Evolutionary conservation across 2,888 invertebrate genomes (phyloP).

Genomic region (Limnephilus rhombicus): DNA sequence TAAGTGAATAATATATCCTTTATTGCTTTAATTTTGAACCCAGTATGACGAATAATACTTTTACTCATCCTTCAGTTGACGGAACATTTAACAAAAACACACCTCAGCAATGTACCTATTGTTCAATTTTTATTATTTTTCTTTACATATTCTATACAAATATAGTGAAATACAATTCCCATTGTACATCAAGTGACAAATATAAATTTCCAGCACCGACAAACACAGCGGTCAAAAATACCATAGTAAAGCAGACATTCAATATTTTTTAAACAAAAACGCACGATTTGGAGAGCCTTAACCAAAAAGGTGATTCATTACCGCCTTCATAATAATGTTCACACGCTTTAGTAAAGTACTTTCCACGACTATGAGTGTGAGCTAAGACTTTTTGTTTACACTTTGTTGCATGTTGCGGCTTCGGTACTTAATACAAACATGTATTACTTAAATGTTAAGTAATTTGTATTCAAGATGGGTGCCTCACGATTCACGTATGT

Average conservation of each 20-base stretch:
- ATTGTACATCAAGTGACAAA: constrained; percentile 24
- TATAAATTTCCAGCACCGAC: constrained; percentile 54
- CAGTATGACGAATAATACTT: too few species aligned
- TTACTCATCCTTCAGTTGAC: too few species aligned
- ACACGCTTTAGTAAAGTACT: background rate
- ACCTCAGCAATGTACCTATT: background rate
- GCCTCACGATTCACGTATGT: constrained; percentile 32
- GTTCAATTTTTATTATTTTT: background rate
- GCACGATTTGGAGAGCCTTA: background rate
- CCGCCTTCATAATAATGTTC: background rate
- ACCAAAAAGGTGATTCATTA: background rate
- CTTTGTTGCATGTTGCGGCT: background rate
- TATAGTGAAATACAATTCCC: background rate
- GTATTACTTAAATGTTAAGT: background rate
- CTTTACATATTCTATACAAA: background rate
- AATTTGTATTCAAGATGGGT: constrained; percentile 57
- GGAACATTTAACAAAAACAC: too few species aligned
- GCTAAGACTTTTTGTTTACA: background rate
- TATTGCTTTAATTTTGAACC: too few species aligned
- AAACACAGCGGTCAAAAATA: constrained; percentile 50
- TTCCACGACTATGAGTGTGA: background rate
- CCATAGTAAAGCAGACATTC: constrained; percentile 25
- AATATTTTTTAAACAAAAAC: background rate
- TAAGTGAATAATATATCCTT: too few species aligned
- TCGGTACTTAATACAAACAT: background rate